These are phyloP conservation scores for Bimastos eiseni DNA, from an alignment of 2,888 invertebrate genomes.

Conservation along the genomic window DNA sequence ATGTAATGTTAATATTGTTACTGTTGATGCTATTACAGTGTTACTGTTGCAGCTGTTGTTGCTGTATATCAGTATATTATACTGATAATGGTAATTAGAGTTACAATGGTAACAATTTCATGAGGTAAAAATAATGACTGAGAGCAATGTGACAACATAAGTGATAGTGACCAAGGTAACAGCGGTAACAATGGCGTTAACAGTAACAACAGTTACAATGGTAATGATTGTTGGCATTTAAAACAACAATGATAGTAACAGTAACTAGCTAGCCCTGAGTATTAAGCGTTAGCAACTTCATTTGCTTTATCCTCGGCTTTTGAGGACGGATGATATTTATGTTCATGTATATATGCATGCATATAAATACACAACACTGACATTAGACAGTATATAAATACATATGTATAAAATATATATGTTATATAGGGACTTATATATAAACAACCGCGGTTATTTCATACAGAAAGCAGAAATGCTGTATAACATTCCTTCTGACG, in stretches of 20 bases:
- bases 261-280: too few species aligned
- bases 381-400: not conserved
- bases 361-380: too few species aligned
- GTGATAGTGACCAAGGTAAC: not conserved
- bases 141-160: not conserved
- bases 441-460: not conserved
- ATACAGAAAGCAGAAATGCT: not conserved
- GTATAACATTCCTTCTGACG: not conserved
- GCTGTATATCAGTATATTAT: too few species aligned
- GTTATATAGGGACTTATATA: too few species aligned
- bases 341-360: too few species aligned
- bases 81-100: not conserved
- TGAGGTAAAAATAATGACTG: not conserved
- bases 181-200: not conserved
- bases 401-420: not conserved
- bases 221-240: not conserved
- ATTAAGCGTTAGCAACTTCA: too few species aligned
- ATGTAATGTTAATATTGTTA: not conserved
- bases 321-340: too few species aligned
- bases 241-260: not conserved
- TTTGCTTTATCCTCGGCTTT: too few species aligned
- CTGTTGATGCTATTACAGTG: not conserved
- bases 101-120: not conserved
- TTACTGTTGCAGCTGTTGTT: too few species aligned
- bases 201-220: not conserved